Base-by-base conservation (phyloP, 2,113 vertebrate species). In the Ancistrus triradiatus region DNA sequence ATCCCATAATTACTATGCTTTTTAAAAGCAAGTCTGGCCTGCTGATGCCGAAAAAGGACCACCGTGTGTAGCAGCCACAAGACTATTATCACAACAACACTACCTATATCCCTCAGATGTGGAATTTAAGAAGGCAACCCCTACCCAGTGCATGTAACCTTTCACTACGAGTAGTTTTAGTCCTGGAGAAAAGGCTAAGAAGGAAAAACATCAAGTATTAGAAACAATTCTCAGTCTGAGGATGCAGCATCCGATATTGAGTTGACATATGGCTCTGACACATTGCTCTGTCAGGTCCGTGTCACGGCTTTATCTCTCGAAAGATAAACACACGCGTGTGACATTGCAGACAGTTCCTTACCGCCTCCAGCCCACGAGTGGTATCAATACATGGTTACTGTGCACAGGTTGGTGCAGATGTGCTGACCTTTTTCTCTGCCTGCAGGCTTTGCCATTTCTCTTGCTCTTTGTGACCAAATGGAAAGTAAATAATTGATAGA, bases 401-500 rank as follows among this genome's bases (percentile, higher is more conserved):
- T 50, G 68, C 42, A 67, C 46, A 38, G 21, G 44, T 51, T n/a
- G 31, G 31, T 59, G 47, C 11, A 49, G 61, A 59, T 69, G 47
- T 6, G 24, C 53, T 78, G 83, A 85, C 83, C 81, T 86, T 59
- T 86, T 83, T 77, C 81, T 76, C 48, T 70, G 72, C 74, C 53
- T 68, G 47, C 80, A 51, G 73, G 77, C 76, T 76, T 77, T 78
- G 84, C 77, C 81, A 81, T 85, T 86, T 83, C 79, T 73, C 42
- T 11, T 70, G 51, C 66, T 71, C 44, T 75, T 60, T 72, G 46
- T 58, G 42, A 31, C 17, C 57, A 62, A 52, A 43, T 68, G 22
- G 52, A 67, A 61, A 51, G 66, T 69, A 74, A 74, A 69, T 74
- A 65, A 69, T 69, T 73, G 50, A 69, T 69, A 37, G 50, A 43